These are phyloP conservation scores for Aphelinus certus DNA, from an alignment of 1,140 invertebrate species.

Conservation along the genomic window DNA sequence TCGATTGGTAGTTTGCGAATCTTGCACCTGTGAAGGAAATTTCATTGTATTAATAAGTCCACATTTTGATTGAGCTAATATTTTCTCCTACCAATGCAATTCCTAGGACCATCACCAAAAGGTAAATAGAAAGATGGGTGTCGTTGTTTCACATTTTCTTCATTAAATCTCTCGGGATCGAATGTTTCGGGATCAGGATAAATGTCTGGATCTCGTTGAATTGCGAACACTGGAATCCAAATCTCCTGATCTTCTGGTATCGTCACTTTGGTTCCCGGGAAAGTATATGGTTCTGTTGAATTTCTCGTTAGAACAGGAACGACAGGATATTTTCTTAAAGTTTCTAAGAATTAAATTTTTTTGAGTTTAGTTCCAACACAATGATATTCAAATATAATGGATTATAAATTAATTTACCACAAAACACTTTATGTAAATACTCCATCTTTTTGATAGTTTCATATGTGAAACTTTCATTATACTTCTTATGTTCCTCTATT, in stretches of 20 bases:
- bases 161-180: conserved; percentile 71
- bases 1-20: conserved; percentile 64
- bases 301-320: conserved; percentile 50
- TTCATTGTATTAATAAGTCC: too few relatives aligned
- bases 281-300: conserved; percentile 50
- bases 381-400: too few relatives aligned
- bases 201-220: conserved; percentile 67
- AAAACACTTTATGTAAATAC: conserved; percentile 52
- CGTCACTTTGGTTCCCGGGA: conserved; percentile 52
- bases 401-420: conserved; percentile 39
- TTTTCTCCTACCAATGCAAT: conserved; percentile 66
- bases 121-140: conserved; percentile 72
- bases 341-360: conserved; percentile 52
- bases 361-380: too few relatives aligned
- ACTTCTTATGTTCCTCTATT: conserved; percentile 52
- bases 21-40: conserved; percentile 48
- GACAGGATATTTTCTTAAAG: conserved; percentile 62
- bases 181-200: conserved; percentile 70
- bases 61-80: too few relatives aligned
- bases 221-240: conserved; percentile 67
- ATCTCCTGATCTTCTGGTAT: conserved; percentile 65
- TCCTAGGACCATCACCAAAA: conserved; percentile 77
- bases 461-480: conserved; percentile 47
- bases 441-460: conserved; percentile 48
- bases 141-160: conserved; percentile 61